A percentile compares a stretch with the other conserved stretches of the same genome.
Evolutionary conservation across 2,113 vertebrate genomes (phyloP).

Genomic region (Solea solea): DNA sequence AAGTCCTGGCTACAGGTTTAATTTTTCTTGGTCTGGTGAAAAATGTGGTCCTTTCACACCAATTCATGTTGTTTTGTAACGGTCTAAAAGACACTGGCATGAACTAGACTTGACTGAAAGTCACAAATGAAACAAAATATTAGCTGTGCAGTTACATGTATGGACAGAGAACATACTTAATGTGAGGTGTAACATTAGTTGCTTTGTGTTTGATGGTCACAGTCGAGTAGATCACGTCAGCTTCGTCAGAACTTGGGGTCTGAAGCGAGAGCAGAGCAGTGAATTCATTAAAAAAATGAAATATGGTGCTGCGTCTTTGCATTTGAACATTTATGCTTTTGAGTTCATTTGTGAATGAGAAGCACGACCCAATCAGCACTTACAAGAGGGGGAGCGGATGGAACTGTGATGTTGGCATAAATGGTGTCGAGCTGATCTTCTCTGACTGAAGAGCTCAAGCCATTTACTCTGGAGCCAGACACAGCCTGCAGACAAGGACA

Average conservation of each 20-base stretch:
- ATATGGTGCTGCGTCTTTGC: too few relatives aligned
- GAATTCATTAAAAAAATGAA: background rate
- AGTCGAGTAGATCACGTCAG: slow-evolving; percentile 54
- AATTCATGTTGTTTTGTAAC: too few relatives aligned
- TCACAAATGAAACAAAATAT: too few relatives aligned
- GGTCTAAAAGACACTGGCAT: too few relatives aligned
- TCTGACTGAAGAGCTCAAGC: background rate
- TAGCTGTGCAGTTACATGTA: too few relatives aligned
- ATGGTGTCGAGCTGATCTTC: slow-evolving; percentile 1
- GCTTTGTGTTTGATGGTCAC: slow-evolving; percentile 47
- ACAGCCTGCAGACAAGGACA: background rate
- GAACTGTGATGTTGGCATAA: slow-evolving; percentile 42
- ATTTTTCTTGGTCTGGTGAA: too few relatives aligned
- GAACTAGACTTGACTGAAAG: too few relatives aligned
- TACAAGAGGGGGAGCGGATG: background rate
- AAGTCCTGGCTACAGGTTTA: too few relatives aligned
- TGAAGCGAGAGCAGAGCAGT: slow-evolving; percentile 21
- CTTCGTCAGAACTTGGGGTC: background rate
- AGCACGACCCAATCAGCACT: background rate
- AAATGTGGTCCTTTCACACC: too few relatives aligned
- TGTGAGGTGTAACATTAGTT: background rate
- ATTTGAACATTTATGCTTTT: background rate
- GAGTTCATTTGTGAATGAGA: background rate
- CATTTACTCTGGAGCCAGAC: background rate
- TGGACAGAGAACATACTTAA: slow-evolving; percentile 34